Base-by-base conservation (phyloP, 2,888 invertebrate species). In the Microctonus aethiopoides region DNA sequence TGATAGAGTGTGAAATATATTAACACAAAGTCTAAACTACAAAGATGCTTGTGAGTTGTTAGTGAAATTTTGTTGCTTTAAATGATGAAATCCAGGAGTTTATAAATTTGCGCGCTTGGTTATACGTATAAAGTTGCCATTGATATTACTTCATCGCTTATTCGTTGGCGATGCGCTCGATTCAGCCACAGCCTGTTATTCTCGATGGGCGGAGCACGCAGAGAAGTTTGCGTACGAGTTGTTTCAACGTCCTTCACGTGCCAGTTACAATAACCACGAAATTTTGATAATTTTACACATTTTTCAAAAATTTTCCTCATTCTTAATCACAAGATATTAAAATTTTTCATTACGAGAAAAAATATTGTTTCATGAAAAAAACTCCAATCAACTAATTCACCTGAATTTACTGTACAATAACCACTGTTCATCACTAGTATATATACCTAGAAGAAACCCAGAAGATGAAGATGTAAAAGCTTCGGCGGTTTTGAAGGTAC, bases 121-220 rank as follows among this genome's bases (percentile, higher is more conserved):
- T 46, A n/a, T n/a, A 16, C 7, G 16, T 20, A 16, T 52, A 13
- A 26, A 29, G 11, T 62, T 41, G 46, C 46, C 46, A 62, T 60
- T 22, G 60, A 60, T 62, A 46, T 62, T 62, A 41, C 62, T 46
- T 46, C 62, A 62, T 62, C 22, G 60, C 36, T 36, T 60, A n/a
- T 39, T 46, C 22, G 26, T n/a, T 62, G 62, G 62, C 22, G 39
- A 60, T 60, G 59, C 64, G 61, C 66, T 61, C 34, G 52, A 26
- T 60, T 36, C 60, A 61, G 59, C 57, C 71, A 65, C 56, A 34
- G 51, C 64, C 72, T 75, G 79, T 80, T 80, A 80, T 80, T 80
- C 78, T 77, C 74, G 72, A 73, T 72, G 75, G 78, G 78, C 74
- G 78, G 75, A 77, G 74, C 75, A 75, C 60, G 22, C 20, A 24